Percentiles rank a stretch among this genome's conserved stretches.
Evolutionary conservation across 2,888 invertebrate genomes (phyloP).

Genomic region (Dioctria linearis): DNA sequence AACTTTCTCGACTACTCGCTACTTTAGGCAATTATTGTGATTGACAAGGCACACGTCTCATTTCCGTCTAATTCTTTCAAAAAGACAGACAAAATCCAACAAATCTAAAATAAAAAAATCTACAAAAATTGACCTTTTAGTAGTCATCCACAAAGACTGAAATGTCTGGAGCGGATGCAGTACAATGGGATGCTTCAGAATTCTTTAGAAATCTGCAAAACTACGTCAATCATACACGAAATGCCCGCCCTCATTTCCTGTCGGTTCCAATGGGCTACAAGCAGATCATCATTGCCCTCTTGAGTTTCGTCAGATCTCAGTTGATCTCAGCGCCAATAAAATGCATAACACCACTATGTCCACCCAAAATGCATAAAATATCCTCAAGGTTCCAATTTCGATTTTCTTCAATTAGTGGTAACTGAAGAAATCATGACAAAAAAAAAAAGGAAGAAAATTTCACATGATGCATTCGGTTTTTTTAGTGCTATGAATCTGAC

Average conservation of each 20-base stretch:
- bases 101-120: not conserved
- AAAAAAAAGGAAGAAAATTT: not conserved
- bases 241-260: conserved; percentile 51
- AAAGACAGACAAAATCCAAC: not conserved
- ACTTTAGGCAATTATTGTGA: conserved; percentile 7
- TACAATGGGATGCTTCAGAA: conserved; percentile 41
- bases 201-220: conserved; percentile 34
- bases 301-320: not conserved
- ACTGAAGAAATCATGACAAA: conserved; percentile 25
- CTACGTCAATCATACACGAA: conserved; percentile 41
- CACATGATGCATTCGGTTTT: not conserved
- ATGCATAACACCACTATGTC: conserved; percentile 40
- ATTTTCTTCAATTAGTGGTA: conserved; percentile 46
- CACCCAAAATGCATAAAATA: conserved; percentile 40
- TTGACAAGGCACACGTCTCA: conserved; percentile 40
- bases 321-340: conserved; percentile 46
- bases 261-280: conserved; percentile 40
- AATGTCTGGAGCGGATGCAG: conserved; percentile 42
- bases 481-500: not conserved
- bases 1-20: too few relatives aligned
- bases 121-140: conserved; percentile 35
- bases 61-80: conserved; percentile 36
- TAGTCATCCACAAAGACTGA: conserved; percentile 15
- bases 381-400: conserved; percentile 43
- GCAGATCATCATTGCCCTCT: conserved; percentile 23